Evolutionary conservation across 2,888 invertebrate genomes (phyloP), one percentile per base, ranked within the genome.

Genomic region (Belgica antarctica): DNA sequence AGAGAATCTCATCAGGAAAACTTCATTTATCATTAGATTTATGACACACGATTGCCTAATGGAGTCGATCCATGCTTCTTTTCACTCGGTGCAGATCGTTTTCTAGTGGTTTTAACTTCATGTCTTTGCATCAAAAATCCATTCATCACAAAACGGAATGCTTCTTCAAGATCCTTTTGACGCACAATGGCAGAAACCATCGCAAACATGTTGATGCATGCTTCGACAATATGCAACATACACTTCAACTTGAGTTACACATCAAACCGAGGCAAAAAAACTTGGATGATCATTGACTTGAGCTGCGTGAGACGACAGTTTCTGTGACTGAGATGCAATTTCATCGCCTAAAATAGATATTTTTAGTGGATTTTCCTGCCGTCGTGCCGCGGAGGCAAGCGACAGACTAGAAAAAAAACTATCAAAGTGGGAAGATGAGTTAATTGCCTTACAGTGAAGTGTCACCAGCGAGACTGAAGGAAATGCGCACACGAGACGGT

Each of bases 231-330:
- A 12, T 31, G 19, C 22, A 52, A 52, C 52, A 52, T 41, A 15
- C 5, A 17, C 22, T 52, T 17, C 22, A 52, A 22, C 22, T 12
- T 8, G 28, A 24, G 5, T 28, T 3, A 15, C 5, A 19, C 12
- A 57, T 25, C 57, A 25, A 57, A 15, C 12, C 57, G n/a, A 27
- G 25, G 25, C 17, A 27, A 19, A 3, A 57, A 57, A 57, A 41
- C n/a, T 15, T 2, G 10, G 2, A 4, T 15, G 41, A 62, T 62
- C 31, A 31, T 62, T 62, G 36, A 36, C 34, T 24, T 36, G 10
- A 63, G 28, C 65, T 66, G 65, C 65, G 15, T 66, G 65, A 66
- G 65, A 47, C 25, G 47, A 47, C 47, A 66, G 15, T 66, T 66
- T n/a, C 27, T 24, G 17, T 17, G 36, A 3, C n/a, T 57, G 22